Percentiles rank a stretch among this genome's conserved stretches.
Evolutionary conservation across 2,113 vertebrate genomes (phyloP).

Genomic region (Pseudopipra pipra): DNA sequence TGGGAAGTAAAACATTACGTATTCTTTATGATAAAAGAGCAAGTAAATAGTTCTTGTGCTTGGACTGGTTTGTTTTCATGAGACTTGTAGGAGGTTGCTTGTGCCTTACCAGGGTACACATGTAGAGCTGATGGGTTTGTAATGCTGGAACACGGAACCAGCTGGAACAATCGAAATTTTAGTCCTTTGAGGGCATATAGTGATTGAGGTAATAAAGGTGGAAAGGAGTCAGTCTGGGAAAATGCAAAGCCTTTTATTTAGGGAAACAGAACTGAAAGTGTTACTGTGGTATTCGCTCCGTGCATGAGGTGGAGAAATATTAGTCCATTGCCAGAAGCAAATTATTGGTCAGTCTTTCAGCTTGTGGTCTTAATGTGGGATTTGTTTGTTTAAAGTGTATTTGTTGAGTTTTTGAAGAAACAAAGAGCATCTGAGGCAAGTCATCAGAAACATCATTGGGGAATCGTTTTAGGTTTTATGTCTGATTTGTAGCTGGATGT

Average conservation of each 20-base stretch:
- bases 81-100: rapidly evolving
- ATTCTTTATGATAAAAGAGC: neutral
- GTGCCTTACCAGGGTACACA: neutral
- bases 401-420: neutral
- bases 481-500: neutral
- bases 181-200: neutral
- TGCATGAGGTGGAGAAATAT: neutral
- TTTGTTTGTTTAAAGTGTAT: neutral
- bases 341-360: neutral
- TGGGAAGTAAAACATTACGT: neutral
- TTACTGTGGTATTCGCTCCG: neutral
- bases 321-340: neutral
- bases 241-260: neutral
- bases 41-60: neutral
- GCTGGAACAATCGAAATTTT: neutral
- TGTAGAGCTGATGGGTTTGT: neutral
- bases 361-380: neutral
- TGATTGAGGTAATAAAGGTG: neutral
- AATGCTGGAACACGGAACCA: neutral
- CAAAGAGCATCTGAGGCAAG: neutral
- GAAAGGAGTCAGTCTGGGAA: neutral
- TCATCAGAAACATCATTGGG: neutral
- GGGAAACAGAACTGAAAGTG: neutral
- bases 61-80: neutral
- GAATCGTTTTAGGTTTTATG: neutral